Conservation (phyloP, 53 echinoderm and acorn worm genomes). For the Mesocentrotus franciscanus region DNA sequence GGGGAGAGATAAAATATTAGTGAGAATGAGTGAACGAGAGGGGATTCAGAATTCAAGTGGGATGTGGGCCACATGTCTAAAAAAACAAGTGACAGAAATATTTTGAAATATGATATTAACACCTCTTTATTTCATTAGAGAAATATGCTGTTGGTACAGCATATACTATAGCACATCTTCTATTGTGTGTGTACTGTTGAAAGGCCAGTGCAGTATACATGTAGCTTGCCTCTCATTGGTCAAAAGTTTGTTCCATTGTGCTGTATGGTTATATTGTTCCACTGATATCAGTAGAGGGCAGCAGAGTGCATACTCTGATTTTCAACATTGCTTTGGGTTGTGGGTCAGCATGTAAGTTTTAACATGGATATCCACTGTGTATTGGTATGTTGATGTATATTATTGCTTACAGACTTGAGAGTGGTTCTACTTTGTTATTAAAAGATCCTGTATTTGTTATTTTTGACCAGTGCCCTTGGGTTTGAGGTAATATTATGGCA, state of each 20-base stretch:
- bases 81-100: background rate
- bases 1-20: too few species aligned
- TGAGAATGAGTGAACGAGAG: background rate
- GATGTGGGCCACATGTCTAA: background rate
- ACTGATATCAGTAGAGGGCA: background rate
- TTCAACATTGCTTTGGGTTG: background rate
- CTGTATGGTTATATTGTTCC: background rate
- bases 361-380: background rate
- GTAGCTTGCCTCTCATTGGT: conserved; percentile 37
- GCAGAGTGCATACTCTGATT: background rate
- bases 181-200: background rate
- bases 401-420: background rate
- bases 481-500: background rate
- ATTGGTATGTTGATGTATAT: background rate
- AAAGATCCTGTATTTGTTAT: background rate
- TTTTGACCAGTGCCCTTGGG: background rate
- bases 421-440: background rate
- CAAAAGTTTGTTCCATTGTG: conserved; percentile 31
- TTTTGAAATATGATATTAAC: background rate
- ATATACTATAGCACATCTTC: background rate
- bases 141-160: background rate
- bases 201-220: background rate
- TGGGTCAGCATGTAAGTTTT: background rate
- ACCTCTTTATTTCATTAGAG: background rate
- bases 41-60: too few species aligned